A percentile compares a stretch with the other conserved stretches of the same genome.
Evolutionary conservation across 2,888 invertebrate species (phyloP).

Genomic region (Pardosa pseudoannulata): DNA sequence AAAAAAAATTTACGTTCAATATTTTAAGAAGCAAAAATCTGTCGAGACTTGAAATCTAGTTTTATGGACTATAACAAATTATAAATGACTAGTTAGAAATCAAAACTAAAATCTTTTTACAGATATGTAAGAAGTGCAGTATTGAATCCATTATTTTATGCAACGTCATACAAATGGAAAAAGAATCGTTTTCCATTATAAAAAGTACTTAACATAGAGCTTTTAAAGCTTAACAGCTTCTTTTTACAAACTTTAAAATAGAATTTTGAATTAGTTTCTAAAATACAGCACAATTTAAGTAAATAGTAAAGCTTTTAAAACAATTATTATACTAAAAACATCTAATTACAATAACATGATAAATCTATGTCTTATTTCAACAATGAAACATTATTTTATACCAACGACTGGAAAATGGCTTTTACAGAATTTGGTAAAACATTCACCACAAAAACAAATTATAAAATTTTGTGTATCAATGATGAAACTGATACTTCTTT

Average conservation of each 20-base stretch:
- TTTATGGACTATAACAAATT: background rate
- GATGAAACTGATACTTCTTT: background rate
- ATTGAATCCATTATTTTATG: background rate
- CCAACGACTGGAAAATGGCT: background rate
- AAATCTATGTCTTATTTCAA: constrained; percentile 8
- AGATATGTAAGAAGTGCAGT: background rate
- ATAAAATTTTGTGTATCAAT: background rate
- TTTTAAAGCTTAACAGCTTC: background rate
- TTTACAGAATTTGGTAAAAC: background rate
- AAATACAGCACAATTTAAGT: background rate
- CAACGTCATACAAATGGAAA: background rate
- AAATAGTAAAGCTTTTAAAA: background rate
- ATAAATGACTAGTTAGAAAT: background rate
- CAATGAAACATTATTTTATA: background rate
- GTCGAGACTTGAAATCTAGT: no score
- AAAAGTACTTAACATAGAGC: background rate
- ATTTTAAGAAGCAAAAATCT: no score
- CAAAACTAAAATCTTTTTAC: background rate
- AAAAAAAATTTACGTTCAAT: background rate
- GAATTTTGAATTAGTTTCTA: background rate
- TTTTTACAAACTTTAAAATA: constrained; percentile 6
- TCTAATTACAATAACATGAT: constrained; percentile 10
- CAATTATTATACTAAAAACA: constrained; percentile 9
- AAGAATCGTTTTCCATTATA: background rate
- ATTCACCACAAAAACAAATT: background rate